A percentile compares a stretch with the other conserved stretches of the same genome.
Conservation (phyloP, 2,888 invertebrate genomes). For the Dasypolia templi region DNA sequence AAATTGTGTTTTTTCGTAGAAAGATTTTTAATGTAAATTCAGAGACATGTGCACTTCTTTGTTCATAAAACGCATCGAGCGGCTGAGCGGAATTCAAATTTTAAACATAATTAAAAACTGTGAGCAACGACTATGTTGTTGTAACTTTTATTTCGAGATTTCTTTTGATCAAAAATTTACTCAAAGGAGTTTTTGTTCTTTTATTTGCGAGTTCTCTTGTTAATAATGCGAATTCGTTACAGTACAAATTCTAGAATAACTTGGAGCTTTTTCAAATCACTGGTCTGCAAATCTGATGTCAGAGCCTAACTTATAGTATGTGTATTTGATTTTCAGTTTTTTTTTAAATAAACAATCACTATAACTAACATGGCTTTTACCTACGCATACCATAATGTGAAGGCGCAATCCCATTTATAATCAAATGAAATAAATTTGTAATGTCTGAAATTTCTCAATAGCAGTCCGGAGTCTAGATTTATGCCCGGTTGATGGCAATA, state of each 20-base stretch:
- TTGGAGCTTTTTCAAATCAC: constrained; percentile 15
- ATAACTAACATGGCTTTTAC: not conserved
- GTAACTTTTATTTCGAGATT: constrained; percentile 17
- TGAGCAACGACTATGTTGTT: not conserved
- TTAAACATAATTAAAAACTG: constrained; percentile 15
- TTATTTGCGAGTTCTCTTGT: not conserved
- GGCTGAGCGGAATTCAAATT: constrained; percentile 46
- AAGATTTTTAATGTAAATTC: constrained; percentile 7
- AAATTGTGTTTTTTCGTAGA: not conserved
- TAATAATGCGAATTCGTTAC: constrained; percentile 9
- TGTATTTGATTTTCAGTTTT: not conserved
- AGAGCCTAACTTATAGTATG: too few species aligned
- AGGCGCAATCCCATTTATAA: too few species aligned
- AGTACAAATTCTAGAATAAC: not conserved
- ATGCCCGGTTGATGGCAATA: too few species aligned
- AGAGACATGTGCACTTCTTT: constrained; percentile 22
- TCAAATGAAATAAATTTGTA: too few species aligned
- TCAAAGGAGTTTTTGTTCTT: not conserved
- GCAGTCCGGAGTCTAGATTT: too few species aligned
- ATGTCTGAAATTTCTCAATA: too few species aligned
- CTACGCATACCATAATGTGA: too few species aligned
- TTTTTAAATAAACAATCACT: not conserved
- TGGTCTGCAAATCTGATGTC: constrained; percentile 4
- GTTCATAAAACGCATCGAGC: constrained; percentile 36
- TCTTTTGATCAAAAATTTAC: not conserved